phyloP scores from a whole-genome alignment of 1,140 invertebrate genomes.

The Hyposmocoma kahamanoa region DNA sequence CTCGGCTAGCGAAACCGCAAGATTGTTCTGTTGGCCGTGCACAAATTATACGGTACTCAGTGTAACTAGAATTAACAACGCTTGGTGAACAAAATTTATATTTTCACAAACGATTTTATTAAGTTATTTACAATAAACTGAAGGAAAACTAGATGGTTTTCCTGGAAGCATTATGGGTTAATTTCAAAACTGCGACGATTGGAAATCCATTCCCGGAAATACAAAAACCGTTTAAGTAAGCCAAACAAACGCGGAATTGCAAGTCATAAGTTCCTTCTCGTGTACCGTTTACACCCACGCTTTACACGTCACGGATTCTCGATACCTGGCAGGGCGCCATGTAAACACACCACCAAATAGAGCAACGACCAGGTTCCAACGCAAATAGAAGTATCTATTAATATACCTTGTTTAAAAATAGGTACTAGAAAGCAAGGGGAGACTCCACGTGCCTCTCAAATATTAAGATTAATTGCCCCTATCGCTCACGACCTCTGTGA shows the following conservation, averaged over 20 bases:
- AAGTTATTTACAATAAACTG: too few species aligned
- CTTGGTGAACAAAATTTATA: too few species aligned
- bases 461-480: constrained; percentile 45
- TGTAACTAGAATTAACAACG: too few species aligned
- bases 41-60: too few species aligned
- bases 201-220: neutral
- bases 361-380: constrained; percentile 56
- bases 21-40: constrained; percentile 45
- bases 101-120: too few species aligned
- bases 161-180: neutral
- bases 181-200: neutral
- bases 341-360: constrained; percentile 64
- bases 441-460: constrained; percentile 44
- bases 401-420: constrained; percentile 56
- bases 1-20: constrained; percentile 48
- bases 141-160: too few species aligned
- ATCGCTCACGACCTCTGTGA: too few species aligned
- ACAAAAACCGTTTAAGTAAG: neutral
- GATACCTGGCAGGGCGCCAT: constrained; percentile 36
- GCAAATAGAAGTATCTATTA: constrained; percentile 58
- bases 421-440: constrained; percentile 36
- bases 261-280: constrained; percentile 6
- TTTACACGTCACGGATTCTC: constrained; percentile 15
- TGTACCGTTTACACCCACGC: constrained; percentile 5
- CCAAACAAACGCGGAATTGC: constrained; percentile 5